These are phyloP conservation scores for Thalassophryne amazonica DNA, from an alignment of 2,797 vertebrate genomes.

Conservation along the genomic window DNA sequence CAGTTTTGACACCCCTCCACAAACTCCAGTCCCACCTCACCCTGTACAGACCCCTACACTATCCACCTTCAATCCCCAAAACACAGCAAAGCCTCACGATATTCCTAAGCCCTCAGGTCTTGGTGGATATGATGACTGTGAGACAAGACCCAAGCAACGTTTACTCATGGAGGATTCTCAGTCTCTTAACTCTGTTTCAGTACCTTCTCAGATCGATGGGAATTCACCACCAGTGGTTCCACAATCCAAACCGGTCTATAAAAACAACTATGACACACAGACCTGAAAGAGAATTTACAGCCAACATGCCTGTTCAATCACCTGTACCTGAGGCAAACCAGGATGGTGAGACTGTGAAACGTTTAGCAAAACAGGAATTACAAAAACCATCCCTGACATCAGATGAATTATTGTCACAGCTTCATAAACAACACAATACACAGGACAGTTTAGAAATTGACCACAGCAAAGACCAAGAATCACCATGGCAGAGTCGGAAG, in stretches of 20 bases:
- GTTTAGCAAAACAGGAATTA: conserved; percentile 19
- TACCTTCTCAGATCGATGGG: conserved; percentile 36
- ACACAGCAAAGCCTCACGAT: conserved; percentile 69
- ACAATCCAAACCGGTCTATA: conserved; percentile 50
- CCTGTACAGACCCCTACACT: conserved; percentile 34
- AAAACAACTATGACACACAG: conserved; percentile 30
- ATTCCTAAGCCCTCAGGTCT: conserved; percentile 45
- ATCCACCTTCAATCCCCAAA: conserved; percentile 78
- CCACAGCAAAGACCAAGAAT: conserved; percentile 9
- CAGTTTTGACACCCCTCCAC: conserved; percentile 49
- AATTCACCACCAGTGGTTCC: conserved; percentile 36
- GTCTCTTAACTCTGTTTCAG: conserved; percentile 27
- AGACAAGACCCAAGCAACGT: conserved; percentile 59
- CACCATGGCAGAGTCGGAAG: conserved; percentile 24
- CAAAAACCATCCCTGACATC: conserved; percentile 6
- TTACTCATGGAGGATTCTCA: conserved; percentile 66
- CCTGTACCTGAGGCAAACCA: conserved; percentile 6
- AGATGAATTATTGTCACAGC: conserved; percentile 32
- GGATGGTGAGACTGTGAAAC: conserved; percentile 21
- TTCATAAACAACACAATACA: conserved; percentile 19
- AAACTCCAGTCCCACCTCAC: conserved; percentile 47
- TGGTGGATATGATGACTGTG: conserved; percentile 20
- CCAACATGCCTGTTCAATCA: conserved; percentile 15
- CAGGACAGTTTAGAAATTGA: conserved; percentile 13
- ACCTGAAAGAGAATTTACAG: conserved; percentile 37